phyloP scores from a whole-genome alignment of 2,888 invertebrate genomes.

The Lucinisca nassula region DNA sequence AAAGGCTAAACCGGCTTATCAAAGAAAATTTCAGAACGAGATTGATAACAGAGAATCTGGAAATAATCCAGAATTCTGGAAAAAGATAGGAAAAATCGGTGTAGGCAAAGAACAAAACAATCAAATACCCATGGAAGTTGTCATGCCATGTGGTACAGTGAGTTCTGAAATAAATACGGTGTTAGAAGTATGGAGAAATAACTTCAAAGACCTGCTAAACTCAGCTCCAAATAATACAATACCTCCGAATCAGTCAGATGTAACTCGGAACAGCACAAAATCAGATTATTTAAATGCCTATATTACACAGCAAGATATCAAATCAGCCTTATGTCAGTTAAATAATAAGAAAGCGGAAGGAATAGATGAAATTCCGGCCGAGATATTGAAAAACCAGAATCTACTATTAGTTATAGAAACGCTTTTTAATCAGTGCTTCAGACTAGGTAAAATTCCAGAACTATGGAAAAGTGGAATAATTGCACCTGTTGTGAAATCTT shows the following conservation, averaged over 20 bases:
- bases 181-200: background rate
- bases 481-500: background rate
- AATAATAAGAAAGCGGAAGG: no score
- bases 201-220: background rate
- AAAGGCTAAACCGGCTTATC: background rate
- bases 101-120: background rate
- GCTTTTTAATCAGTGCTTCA: slow-evolving; percentile 1
- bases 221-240: background rate
- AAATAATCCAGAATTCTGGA: no score
- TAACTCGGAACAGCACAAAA: no score
- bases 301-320: background rate
- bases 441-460: background rate
- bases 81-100: no score
- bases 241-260: background rate
- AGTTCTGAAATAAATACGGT: background rate
- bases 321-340: background rate
- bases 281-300: background rate
- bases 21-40: background rate
- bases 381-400: no score
- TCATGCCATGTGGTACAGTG: background rate
- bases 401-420: no score
- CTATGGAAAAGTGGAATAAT: background rate
- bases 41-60: background rate
- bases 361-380: no score
- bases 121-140: background rate